Conservation (phyloP, 2,797 vertebrate genomes). For the Rhinoraja longicauda region DNA sequence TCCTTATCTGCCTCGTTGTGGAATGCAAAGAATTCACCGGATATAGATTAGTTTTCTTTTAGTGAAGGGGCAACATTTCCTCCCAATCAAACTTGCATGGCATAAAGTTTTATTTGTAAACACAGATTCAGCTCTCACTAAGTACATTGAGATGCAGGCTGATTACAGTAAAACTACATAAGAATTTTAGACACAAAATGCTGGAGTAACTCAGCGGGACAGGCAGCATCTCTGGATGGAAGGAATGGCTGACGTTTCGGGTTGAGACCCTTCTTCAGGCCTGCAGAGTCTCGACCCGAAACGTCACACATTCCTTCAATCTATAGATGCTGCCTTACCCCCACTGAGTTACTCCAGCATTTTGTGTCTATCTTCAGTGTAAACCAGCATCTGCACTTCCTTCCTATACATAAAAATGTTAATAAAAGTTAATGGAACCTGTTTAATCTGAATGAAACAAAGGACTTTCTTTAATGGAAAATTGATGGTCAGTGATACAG, state of each 20-base stretch:
- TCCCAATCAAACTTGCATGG: background rate
- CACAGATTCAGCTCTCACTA: background rate
- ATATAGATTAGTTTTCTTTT: constrained; percentile 13
- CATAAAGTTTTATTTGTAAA: background rate
- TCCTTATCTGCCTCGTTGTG: background rate
- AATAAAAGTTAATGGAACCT: background rate
- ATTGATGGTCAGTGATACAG: background rate
- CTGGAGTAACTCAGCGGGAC: too few species aligned
- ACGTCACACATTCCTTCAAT: too few species aligned
- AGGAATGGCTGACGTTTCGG: too few species aligned
- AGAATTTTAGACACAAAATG: background rate
- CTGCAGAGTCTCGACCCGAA: too few species aligned
- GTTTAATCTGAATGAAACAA: background rate
- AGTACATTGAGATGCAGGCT: background rate
- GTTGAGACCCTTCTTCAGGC: too few species aligned
- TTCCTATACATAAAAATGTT: background rate
- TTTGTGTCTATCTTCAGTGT: too few species aligned
- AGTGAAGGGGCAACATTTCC: background rate
- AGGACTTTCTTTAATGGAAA: background rate
- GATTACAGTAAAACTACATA: background rate
- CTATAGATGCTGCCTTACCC: too few species aligned
- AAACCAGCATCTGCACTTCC: too few species aligned
- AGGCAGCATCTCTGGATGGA: too few species aligned
- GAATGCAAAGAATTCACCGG: background rate
- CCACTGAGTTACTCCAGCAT: too few species aligned